Base-by-base conservation (phyloP, 2,888 invertebrate species). In the Hymenopus coronatus region DNA sequence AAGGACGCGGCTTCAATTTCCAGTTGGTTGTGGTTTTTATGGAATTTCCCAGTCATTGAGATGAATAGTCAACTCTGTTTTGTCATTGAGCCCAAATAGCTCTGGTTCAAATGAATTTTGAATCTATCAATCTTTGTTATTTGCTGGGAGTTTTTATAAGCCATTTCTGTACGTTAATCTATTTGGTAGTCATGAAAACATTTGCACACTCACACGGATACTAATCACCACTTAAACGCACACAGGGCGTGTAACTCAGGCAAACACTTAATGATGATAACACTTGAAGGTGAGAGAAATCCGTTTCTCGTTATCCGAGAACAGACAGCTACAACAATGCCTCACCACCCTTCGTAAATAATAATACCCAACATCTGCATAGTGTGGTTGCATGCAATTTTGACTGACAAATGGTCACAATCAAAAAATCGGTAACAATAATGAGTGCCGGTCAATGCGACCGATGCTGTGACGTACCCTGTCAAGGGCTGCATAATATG, bases 321-420 rank as follows among this genome's bases (percentile, higher is more conserved):
- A 20, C 54, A 70, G 54, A 25, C 54, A 70, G 54, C 14, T 70
- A 70, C 54, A 70, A 70, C 54, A 70, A 70, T 70, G 54, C 20
- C 6, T 70, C 0, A 20, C 20, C 20, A 70, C 40, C 40, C 40
- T 40, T 40, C 40, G 7, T 33, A 33, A 33, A 33, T 33, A 33
- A 33, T 33, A 33, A 8, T 33, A 33, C 83, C 83, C 83, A 20
- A 15, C 83, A 28, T 30, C 83, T 30, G 28, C 83, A 28, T 28
- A 83, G 54, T 25, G 54, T 20, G 54, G 54, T 70, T 70, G 54
- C 54, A 20, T 70, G 54, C 54, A 70, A 70, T 70, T 90, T 89
- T 89, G 89, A 90, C 89, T 89, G 90, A 90, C 90, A 90, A 90
- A 90, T 90, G 89, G 90, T 88, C 30, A 84, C 90, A 90, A 90